These are phyloP conservation scores for Caprella mutica DNA, from an alignment of 2,888 invertebrate genomes.

Conservation along the genomic window DNA sequence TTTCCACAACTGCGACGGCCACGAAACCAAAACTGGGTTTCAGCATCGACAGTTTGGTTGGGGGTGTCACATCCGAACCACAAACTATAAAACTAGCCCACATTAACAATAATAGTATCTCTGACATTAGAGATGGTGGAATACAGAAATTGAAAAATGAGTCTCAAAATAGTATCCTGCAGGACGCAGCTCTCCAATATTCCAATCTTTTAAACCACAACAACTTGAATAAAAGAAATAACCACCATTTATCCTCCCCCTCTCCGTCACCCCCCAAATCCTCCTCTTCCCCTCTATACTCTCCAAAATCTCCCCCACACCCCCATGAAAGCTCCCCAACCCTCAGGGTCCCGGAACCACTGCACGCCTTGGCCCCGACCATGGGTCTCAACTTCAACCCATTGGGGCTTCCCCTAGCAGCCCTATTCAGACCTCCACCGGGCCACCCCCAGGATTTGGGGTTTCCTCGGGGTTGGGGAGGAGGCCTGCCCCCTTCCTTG, in stretches of 20 bases:
- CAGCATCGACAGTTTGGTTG: constrained; percentile 32
- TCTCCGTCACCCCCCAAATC: constrained; percentile 13
- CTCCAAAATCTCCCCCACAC: constrained; percentile 12
- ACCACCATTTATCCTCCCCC: constrained; percentile 3
- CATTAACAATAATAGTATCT: too few species aligned
- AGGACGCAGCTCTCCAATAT: too few species aligned
- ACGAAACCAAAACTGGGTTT: constrained; percentile 31
- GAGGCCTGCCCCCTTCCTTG: too few species aligned
- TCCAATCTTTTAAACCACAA: too few species aligned
- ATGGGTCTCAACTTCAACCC: constrained; percentile 20
- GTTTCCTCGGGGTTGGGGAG: too few species aligned
- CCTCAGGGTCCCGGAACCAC: constrained; percentile 29
- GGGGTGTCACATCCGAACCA: not conserved
- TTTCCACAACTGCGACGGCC: constrained; percentile 24
- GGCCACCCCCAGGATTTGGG: too few species aligned
- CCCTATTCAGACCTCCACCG: too few species aligned
- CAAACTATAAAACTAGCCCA: too few species aligned
- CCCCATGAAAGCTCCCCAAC: constrained; percentile 15
- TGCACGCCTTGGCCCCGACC: constrained; percentile 23
- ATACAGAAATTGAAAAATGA: too few species aligned
- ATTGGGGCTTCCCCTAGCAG: constrained; percentile 23
- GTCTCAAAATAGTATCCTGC: too few species aligned
- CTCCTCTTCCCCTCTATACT: constrained; percentile 22
- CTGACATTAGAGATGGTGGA: too few species aligned
- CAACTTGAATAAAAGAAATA: constrained; percentile 5